These are phyloP conservation scores for Toxonevra muliebris DNA, from an alignment of 2,888 invertebrate genomes.

Conservation along the genomic window DNA sequence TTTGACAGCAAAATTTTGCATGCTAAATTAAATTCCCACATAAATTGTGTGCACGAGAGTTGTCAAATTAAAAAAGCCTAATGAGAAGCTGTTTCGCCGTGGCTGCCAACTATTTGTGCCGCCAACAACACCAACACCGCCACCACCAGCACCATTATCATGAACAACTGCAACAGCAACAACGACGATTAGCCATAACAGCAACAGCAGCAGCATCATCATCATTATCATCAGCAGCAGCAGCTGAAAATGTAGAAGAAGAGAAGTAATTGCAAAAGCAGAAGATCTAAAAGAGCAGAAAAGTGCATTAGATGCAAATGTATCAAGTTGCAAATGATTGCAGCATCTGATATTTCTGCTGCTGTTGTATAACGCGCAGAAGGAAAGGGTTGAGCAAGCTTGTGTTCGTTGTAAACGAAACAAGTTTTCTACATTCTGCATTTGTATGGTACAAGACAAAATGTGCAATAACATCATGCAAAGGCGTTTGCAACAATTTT, in stretches of 20 bases:
- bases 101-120: no score
- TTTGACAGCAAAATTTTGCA: neutral
- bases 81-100: slow-evolving; percentile 47
- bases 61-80: slow-evolving; percentile 61
- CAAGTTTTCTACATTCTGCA: neutral
- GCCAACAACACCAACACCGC: slow-evolving; percentile 15
- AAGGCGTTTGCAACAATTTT: no score
- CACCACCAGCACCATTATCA: slow-evolving; percentile 29
- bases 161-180: slow-evolving; percentile 22
- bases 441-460: no score
- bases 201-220: neutral
- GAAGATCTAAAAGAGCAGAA: slow-evolving; percentile 8
- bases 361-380: slow-evolving; percentile 23
- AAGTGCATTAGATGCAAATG: slow-evolving; percentile 39
- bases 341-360: slow-evolving; percentile 25
- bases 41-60: slow-evolving; percentile 53
- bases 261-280: no score
- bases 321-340: slow-evolving; percentile 37
- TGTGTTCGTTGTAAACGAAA: neutral
- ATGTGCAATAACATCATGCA: no score
- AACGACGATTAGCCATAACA: slow-evolving; percentile 10
- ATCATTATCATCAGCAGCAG: neutral
- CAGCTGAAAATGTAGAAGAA: no score
- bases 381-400: no score
- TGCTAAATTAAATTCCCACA: slow-evolving; percentile 53